These are phyloP conservation scores for Eristalis intricaria DNA, from an alignment of 2,888 invertebrate species.

Conservation along the genomic window DNA sequence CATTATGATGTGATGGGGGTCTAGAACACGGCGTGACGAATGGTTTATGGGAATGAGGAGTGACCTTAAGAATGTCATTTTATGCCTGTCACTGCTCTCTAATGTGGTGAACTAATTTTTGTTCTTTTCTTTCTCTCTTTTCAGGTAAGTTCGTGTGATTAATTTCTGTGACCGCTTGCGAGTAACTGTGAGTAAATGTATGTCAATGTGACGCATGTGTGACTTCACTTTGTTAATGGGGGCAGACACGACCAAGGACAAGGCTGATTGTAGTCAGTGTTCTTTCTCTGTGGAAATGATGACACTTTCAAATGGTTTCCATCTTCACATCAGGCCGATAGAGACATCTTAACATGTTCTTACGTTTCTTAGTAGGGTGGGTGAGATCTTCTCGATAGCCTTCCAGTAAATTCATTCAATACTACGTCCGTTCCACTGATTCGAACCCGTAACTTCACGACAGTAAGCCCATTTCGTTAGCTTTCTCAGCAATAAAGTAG, in stretches of 20 bases:
- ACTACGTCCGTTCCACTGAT: no score
- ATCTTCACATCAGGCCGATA: no score
- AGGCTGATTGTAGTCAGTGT: neutral
- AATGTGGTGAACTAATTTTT: neutral
- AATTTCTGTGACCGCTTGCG: neutral
- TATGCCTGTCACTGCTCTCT: neutral
- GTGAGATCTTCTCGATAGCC: no score
- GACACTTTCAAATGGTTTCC: no score
- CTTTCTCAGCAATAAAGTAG: no score
- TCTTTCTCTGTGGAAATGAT: neutral
- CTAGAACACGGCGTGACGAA: neutral
- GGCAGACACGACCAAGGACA: neutral
- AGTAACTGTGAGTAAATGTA: neutral
- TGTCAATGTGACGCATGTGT: neutral
- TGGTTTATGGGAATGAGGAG: neutral
- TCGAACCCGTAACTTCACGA: no score
- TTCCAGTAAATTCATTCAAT: no score
- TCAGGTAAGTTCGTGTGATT: constrained; percentile 12
- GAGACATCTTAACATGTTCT: no score
- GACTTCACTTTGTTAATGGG: neutral
- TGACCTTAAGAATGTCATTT: constrained; percentile 1
- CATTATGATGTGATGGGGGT: neutral
- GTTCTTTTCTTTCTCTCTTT: neutral
- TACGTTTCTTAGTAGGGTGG: no score
- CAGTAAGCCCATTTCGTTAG: no score